Evolutionary conservation across 2,113 vertebrate genomes (phyloP).

Genomic region (Canis aureus): DNA sequence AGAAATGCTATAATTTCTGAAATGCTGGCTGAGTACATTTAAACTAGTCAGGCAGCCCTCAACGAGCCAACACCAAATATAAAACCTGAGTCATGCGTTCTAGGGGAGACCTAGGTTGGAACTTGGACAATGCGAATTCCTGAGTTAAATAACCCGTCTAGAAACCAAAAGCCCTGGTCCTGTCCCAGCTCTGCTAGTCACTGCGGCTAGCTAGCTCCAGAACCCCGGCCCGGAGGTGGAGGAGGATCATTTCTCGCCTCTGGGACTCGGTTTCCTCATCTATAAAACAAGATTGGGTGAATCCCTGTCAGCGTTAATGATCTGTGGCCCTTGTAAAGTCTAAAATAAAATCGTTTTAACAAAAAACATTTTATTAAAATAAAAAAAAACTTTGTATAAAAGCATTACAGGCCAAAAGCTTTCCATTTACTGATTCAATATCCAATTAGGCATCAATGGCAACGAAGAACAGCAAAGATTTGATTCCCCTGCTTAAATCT

Average conservation of each 20-base stretch:
- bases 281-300: not conserved
- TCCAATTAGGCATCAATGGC: not conserved
- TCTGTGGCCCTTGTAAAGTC: not conserved
- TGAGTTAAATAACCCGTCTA: slow-evolving; percentile 31
- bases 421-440: not conserved
- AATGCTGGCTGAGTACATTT: not conserved
- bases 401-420: slow-evolving; percentile 72
- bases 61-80: not conserved
- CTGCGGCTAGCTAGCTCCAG: not conserved
- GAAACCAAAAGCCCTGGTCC: slow-evolving; percentile 7
- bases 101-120: not conserved
- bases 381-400: slow-evolving; percentile 81
- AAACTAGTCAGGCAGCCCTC: not conserved
- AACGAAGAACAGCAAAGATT: slow-evolving; percentile 17
- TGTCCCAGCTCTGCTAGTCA: not conserved
- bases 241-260: not conserved
- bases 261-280: slow-evolving; percentile 43
- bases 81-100: not conserved
- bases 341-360: not conserved
- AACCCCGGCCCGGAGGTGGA: not conserved
- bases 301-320: not conserved
- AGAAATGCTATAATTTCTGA: not conserved
- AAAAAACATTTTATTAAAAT: slow-evolving; percentile 84
- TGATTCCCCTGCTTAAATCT: slow-evolving; percentile 8
- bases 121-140: not conserved